phyloP scores from a whole-genome alignment of 2,888 invertebrate genomes.

The Erebia palarica region DNA sequence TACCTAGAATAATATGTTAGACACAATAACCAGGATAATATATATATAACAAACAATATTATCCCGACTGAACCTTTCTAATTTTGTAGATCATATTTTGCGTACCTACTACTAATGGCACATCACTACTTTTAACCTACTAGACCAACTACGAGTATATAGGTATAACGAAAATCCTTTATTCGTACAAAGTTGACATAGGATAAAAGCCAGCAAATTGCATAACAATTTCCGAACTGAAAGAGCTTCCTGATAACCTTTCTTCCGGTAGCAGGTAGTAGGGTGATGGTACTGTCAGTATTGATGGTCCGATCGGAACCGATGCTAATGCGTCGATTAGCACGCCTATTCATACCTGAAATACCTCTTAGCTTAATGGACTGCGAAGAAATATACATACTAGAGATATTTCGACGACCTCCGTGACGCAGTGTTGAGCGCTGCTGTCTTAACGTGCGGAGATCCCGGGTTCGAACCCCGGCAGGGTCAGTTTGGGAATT shows the following conservation, averaged over 20 bases:
- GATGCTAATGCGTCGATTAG: conserved; percentile 53
- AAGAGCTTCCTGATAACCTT: conserved; percentile 53
- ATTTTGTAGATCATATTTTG: background rate
- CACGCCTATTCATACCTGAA: conserved; percentile 28
- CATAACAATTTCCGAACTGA: conserved; percentile 33
- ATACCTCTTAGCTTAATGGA: conserved; percentile 17
- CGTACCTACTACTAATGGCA: background rate
- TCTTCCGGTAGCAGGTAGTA: conserved; percentile 60
- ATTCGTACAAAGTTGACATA: background rate
- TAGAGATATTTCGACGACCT: too few relatives aligned
- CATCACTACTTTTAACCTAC: too few relatives aligned
- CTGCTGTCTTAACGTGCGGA: too few relatives aligned
- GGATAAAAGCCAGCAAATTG: conserved; percentile 17
- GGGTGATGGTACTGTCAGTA: conserved; percentile 66
- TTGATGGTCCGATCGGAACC: conserved; percentile 58
- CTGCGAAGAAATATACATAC: conserved; percentile 15
- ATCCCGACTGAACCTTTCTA: background rate
- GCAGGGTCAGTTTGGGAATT: too few relatives aligned
- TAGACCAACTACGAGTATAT: too few relatives aligned
- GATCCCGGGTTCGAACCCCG: too few relatives aligned
- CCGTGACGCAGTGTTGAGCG: too few relatives aligned
- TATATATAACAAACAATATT: background rate
- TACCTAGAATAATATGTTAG: too few relatives aligned
- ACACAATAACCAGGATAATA: too few relatives aligned
- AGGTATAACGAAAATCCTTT: background rate